phyloP scores from a whole-genome alignment of 1,140 invertebrate genomes.

The Phenacoccus solenopsis region DNA sequence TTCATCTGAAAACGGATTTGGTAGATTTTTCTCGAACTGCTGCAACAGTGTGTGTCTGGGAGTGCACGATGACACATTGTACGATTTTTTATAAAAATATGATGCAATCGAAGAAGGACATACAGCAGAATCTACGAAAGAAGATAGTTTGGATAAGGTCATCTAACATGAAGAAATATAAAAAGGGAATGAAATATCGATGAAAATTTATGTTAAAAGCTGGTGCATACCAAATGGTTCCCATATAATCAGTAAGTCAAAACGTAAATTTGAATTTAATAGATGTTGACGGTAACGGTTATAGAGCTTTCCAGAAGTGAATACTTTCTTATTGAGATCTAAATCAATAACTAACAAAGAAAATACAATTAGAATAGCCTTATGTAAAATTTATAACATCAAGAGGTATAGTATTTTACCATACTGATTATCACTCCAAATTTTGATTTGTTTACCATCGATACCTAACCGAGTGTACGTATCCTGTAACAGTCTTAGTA shows the following conservation, averaged over 20 bases:
- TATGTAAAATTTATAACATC: not conserved
- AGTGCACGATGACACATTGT: not conserved
- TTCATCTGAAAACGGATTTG: not conserved
- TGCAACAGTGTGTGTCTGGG: not conserved
- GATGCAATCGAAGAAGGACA: not conserved
- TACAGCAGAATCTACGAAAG: not conserved
- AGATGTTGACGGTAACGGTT: not conserved
- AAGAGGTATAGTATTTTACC: not conserved
- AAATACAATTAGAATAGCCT: too few relatives aligned
- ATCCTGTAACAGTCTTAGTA: not conserved
- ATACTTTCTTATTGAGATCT: not conserved
- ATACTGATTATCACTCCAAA: not conserved
- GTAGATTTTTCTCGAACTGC: not conserved
- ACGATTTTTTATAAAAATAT: not conserved
- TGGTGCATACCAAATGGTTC: not conserved
- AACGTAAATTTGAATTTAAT: not conserved
- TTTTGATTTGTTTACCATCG: not conserved
- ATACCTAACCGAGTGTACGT: not conserved
- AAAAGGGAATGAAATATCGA: too few relatives aligned
- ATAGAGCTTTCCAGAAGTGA: not conserved
- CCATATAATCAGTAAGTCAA: not conserved
- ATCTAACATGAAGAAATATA: too few relatives aligned
- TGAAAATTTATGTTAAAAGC: too few relatives aligned
- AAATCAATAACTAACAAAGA: not conserved
- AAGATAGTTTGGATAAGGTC: too few relatives aligned